A percentile compares a stretch with the other conserved stretches of the same genome.
Conservation (phyloP, 1,140 invertebrate genomes). For the Cecropterus lyciades region DNA sequence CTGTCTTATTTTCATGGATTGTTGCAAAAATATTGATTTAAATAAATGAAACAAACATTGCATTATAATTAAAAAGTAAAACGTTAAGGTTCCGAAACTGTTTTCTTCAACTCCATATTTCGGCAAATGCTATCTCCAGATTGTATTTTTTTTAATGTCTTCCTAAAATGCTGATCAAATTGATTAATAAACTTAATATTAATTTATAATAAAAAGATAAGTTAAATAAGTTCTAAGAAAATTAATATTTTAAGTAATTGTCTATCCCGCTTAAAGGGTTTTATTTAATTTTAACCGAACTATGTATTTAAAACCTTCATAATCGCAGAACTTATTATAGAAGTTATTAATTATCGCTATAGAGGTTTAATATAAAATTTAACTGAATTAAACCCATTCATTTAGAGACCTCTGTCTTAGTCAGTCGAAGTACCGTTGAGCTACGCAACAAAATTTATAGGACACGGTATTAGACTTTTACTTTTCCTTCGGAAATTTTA, state of each 20-base stretch:
- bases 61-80: too few relatives aligned
- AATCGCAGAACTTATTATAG: conserved; percentile 41
- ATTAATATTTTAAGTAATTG: conserved; percentile 16
- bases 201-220: not conserved
- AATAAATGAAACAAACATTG: too few relatives aligned
- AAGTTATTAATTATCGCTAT: conserved; percentile 50
- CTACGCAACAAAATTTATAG: conserved; percentile 40
- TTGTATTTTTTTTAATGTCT: too few relatives aligned
- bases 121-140: too few relatives aligned
- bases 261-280: not conserved
- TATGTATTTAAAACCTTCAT: conserved; percentile 31
- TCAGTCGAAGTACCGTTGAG: conserved; percentile 51
- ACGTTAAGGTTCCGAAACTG: too few relatives aligned
- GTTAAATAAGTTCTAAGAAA: too few relatives aligned
- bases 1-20: too few relatives aligned
- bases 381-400: conserved; percentile 74
- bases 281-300: conserved; percentile 19
- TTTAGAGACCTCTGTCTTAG: conserved; percentile 68
- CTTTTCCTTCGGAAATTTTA: too few relatives aligned
- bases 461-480: not conserved
- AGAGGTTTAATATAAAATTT: conserved; percentile 52
- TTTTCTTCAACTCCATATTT: too few relatives aligned
- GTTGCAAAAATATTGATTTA: too few relatives aligned
- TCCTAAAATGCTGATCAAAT: too few relatives aligned
- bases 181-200: conserved; percentile 14